Conservation (phyloP, 2,113 vertebrate species). For the Vombatus ursinus region DNA sequence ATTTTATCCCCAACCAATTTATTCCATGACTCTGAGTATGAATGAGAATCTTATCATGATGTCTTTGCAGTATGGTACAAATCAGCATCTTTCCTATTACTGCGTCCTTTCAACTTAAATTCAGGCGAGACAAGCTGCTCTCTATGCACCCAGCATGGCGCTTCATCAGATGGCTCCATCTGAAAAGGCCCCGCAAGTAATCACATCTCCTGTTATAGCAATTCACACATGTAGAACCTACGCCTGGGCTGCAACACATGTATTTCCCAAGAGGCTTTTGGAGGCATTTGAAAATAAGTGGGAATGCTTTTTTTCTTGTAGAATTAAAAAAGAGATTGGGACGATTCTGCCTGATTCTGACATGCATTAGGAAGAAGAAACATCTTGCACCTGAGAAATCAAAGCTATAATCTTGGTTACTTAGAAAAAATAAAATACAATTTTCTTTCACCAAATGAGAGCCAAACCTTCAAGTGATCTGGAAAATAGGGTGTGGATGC, state of each 20-base stretch:
- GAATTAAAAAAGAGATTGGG: constrained; percentile 9
- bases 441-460: constrained; percentile 13
- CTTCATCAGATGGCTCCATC: constrained; percentile 31
- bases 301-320: constrained; percentile 31
- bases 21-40: not conserved
- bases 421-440: constrained; percentile 18
- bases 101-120: constrained; percentile 48
- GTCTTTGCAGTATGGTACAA: constrained; percentile 9
- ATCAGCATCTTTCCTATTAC: constrained; percentile 2
- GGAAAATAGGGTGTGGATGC: not conserved
- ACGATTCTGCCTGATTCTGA: constrained; percentile 26
- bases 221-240: constrained; percentile 39
- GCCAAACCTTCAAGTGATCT: not conserved
- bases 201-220: constrained; percentile 4
- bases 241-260: constrained; percentile 26
- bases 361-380: constrained; percentile 21
- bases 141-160: constrained; percentile 2
- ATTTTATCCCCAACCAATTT: not conserved
- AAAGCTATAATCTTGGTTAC: constrained; percentile 33
- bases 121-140: constrained; percentile 34
- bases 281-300: constrained; percentile 16
- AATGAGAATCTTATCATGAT: not conserved
- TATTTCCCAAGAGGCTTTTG: constrained; percentile 60
- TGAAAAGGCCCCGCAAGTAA: constrained; percentile 36
- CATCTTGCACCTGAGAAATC: constrained; percentile 16